These are phyloP conservation scores for Prochilodus magdalenae DNA, from an alignment of 2,113 vertebrate genomes.

Conservation along the genomic window DNA sequence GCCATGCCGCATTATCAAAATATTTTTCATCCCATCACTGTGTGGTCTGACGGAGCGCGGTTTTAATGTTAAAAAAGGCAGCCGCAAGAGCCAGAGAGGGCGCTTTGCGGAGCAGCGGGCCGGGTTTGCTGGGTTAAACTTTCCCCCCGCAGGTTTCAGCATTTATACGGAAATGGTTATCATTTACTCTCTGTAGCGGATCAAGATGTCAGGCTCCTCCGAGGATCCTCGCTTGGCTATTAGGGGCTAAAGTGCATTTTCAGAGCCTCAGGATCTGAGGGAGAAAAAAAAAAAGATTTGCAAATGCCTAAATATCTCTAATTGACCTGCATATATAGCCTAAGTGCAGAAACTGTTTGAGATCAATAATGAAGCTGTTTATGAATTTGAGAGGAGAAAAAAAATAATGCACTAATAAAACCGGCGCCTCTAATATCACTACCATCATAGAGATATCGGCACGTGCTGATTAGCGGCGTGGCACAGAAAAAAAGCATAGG, in stretches of 20 bases:
- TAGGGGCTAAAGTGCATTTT: conserved; percentile 78
- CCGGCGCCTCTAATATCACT: conserved; percentile 9
- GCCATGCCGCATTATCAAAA: no score
- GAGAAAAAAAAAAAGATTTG: conserved; percentile 70
- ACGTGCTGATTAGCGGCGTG: neutral
- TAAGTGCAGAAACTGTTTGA: conserved; percentile 70
- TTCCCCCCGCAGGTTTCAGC: conserved; percentile 67
- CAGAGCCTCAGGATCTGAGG: conserved; percentile 76
- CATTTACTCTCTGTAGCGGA: conserved; percentile 78
- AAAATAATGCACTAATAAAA: conserved; percentile 32
- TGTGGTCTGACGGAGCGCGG: neutral
- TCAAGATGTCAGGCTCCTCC: conserved; percentile 79
- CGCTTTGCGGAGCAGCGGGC: conserved; percentile 42
- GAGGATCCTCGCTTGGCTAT: conserved; percentile 72
- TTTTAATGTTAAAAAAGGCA: conserved; percentile 50
- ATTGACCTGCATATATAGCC: conserved; percentile 78
- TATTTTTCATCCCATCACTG: neutral
- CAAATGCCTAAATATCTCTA: conserved; percentile 80
- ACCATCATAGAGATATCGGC: neutral
- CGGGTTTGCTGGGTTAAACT: conserved; percentile 71
- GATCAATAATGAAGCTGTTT: conserved; percentile 70
- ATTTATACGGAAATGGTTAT: conserved; percentile 80
- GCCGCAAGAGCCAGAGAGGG: conserved; percentile 61
- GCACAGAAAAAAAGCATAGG: no score
- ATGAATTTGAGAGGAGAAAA: conserved; percentile 45